A percentile compares a stretch with the other conserved stretches of the same genome.
Evolutionary conservation across 2,113 vertebrate species (phyloP).

Genomic region (Electrona antarctica): DNA sequence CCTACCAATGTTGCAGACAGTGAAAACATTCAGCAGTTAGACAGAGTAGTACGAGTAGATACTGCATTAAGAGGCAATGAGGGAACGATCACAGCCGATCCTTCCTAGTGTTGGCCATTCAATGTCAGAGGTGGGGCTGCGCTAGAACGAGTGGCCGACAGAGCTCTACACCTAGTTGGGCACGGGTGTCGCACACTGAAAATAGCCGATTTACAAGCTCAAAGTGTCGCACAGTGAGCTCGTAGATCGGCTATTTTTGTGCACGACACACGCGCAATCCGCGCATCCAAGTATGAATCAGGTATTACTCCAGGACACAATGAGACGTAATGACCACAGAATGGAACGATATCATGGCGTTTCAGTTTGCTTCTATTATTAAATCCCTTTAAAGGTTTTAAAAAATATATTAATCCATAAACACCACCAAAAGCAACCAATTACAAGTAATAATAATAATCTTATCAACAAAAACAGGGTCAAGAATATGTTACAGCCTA

Average conservation of each 20-base stretch:
- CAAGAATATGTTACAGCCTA: constrained; percentile 57
- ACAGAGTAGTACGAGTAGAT: constrained; percentile 32
- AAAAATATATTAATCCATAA: constrained; percentile 25
- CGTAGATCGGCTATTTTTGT: too few relatives aligned
- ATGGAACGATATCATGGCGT: neutral
- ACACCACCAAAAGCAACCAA: constrained; percentile 61
- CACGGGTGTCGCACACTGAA: too few relatives aligned
- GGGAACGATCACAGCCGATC: constrained; percentile 6
- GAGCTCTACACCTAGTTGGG: neutral
- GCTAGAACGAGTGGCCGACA: constrained; percentile 12
- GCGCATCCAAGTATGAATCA: too few relatives aligned
- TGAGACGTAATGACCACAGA: constrained; percentile 19
- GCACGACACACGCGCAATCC: too few relatives aligned
- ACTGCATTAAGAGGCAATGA: constrained; percentile 38
- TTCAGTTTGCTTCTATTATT: constrained; percentile 19
- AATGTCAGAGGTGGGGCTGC: constrained; percentile 15
- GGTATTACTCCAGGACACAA: neutral
- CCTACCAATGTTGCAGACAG: constrained; percentile 29
- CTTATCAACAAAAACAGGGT: constrained; percentile 47
- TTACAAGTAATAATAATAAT: constrained; percentile 60
- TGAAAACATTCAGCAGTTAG: constrained; percentile 47
- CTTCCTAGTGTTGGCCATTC: neutral
- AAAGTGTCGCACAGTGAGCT: too few relatives aligned
- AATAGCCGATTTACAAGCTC: too few relatives aligned
- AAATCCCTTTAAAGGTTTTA: constrained; percentile 38